These are phyloP conservation scores for Homarus americanus DNA, from an alignment of 1,140 invertebrate genomes.

Conservation along the genomic window DNA sequence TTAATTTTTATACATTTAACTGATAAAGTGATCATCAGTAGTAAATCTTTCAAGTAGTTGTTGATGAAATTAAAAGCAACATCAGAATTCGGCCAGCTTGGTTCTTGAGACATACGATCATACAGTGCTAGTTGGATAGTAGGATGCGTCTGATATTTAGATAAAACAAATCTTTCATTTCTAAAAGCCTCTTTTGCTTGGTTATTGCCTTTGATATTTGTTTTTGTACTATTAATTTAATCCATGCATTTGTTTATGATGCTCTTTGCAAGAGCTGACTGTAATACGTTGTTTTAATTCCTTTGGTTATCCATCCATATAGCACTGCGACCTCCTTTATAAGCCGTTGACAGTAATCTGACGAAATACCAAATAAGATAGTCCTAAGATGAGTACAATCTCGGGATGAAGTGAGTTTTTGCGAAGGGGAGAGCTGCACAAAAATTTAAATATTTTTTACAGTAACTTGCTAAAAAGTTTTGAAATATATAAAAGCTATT, in stretches of 20 bases:
- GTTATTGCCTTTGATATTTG: constrained; percentile 36
- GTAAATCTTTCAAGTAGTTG: background rate
- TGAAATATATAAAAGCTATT: constrained; percentile 19
- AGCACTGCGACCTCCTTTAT: constrained; percentile 44
- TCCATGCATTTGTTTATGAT: background rate
- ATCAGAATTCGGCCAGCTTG: constrained; percentile 32
- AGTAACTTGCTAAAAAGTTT: constrained; percentile 48
- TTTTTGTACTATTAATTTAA: constrained; percentile 19
- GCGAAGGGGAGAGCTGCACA: constrained; percentile 66
- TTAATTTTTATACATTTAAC: too few species aligned
- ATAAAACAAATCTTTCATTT: constrained; percentile 24
- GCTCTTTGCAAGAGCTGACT: constrained; percentile 33
- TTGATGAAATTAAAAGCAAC: background rate
- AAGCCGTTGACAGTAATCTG: constrained; percentile 43
- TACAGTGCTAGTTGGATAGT: constrained; percentile 65
- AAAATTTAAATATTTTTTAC: constrained; percentile 57
- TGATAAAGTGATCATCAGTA: too few species aligned
- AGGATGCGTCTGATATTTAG: constrained; percentile 19
- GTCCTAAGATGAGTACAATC: constrained; percentile 62
- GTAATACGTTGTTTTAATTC: constrained; percentile 1
- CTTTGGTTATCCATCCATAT: constrained; percentile 48
- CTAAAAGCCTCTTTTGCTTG: constrained; percentile 44
- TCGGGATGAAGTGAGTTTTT: constrained; percentile 69
- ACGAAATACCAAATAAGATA: constrained; percentile 49
- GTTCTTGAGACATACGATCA: constrained; percentile 8